These are phyloP conservation scores for Drosophila diplacantha DNA, from an alignment of 2,888 invertebrate species.

Conservation along the genomic window DNA sequence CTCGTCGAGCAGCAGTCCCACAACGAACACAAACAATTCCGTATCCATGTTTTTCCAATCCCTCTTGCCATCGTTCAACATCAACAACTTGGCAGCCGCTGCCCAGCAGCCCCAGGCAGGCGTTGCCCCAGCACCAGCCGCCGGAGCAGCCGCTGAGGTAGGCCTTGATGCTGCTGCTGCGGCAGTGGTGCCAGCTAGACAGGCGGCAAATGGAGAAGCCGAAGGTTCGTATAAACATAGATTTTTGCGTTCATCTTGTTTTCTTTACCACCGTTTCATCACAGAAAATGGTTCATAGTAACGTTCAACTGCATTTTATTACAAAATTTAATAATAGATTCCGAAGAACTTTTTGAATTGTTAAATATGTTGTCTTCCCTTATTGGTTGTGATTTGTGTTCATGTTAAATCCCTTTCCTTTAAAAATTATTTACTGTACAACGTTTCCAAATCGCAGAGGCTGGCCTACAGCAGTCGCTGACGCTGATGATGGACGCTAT, in stretches of 20 bases:
- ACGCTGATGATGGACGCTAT: constrained; percentile 85
- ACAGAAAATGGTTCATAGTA: constrained; percentile 8
- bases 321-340: not conserved
- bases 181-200: constrained; percentile 13
- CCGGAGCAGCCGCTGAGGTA: constrained; percentile 31
- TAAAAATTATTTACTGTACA: not conserved
- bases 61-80: constrained; percentile 83
- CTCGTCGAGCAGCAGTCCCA: constrained; percentile 74
- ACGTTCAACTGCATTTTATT: not conserved
- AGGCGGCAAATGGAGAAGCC: constrained; percentile 44
- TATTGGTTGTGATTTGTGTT: not conserved
- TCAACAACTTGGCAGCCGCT: constrained; percentile 60
- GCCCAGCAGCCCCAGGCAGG: constrained; percentile 47
- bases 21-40: constrained; percentile 72
- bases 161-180: constrained; percentile 30
- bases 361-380: not conserved
- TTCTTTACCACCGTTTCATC: constrained; percentile 1
- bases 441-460: constrained; percentile 47
- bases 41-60: constrained; percentile 85
- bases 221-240: constrained; percentile 49
- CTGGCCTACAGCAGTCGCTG: constrained; percentile 81
- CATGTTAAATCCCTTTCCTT: not conserved
- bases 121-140: constrained; percentile 12
- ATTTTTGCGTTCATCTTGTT: not conserved
- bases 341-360: not conserved